phyloP scores from a whole-genome alignment of 92 coral and sea anemone species.

The Umimayanthus chanpuru region DNA sequence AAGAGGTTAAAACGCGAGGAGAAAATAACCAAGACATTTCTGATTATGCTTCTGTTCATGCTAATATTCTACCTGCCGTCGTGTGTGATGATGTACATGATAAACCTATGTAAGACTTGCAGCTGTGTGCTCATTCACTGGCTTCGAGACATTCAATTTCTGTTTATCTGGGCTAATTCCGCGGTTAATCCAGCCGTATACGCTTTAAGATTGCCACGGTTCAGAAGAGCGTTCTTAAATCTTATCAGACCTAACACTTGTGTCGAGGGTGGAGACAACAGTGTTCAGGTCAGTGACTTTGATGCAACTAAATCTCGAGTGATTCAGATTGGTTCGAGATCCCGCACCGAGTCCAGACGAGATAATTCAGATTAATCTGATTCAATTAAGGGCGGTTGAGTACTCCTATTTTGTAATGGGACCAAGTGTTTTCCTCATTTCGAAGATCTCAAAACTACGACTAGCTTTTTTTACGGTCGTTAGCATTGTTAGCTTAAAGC shows the following conservation, averaged over 20 bases:
- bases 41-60: slow-evolving; percentile 67
- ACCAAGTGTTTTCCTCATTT: too few species aligned
- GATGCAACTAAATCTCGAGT: not conserved
- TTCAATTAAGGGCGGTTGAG: not conserved
- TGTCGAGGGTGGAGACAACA: not conserved
- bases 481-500: too few species aligned
- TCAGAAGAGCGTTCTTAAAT: slow-evolving; percentile 54
- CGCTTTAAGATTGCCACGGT: slow-evolving; percentile 55
- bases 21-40: slow-evolving; percentile 74
- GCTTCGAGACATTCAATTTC: slow-evolving; percentile 68
- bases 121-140: slow-evolving; percentile 71
- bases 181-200: slow-evolving; percentile 73
- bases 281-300: not conserved
- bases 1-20: slow-evolving; percentile 54
- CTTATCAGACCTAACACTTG: not conserved
- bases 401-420: too few species aligned
- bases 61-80: slow-evolving; percentile 73
- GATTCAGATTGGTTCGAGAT: not conserved
- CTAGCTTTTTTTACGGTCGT: too few species aligned
- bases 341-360: not conserved
- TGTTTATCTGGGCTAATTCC: slow-evolving; percentile 74
- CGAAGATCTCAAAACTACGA: too few species aligned
- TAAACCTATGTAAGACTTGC: slow-evolving; percentile 72
- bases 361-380: not conserved
- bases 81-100: slow-evolving; percentile 62